A percentile compares a stretch with the other conserved stretches of the same genome.
These are phyloP conservation scores for Chouioia cunea DNA, from an alignment of 2,888 invertebrate genomes.

Conservation along the genomic window DNA sequence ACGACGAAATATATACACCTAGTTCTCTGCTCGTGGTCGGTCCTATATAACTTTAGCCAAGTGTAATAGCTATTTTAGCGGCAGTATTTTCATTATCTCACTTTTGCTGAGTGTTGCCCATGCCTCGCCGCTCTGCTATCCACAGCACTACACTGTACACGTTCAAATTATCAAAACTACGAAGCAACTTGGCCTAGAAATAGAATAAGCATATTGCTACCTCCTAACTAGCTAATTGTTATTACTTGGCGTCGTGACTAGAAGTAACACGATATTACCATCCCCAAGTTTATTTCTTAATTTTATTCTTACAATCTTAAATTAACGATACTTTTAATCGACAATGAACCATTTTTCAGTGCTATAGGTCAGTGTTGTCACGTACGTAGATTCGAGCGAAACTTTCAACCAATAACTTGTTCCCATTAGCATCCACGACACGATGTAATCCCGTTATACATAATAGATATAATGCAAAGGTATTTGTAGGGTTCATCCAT, in stretches of 20 bases:
- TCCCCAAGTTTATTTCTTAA: too few species aligned
- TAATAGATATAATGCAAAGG: constrained; percentile 47
- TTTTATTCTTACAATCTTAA: too few species aligned
- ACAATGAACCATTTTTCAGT: too few species aligned
- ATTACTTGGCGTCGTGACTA: not conserved
- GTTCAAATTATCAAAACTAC: too few species aligned
- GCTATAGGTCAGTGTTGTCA: too few species aligned
- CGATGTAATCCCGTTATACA: constrained; percentile 50
- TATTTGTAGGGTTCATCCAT: too few species aligned
- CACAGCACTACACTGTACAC: too few species aligned
- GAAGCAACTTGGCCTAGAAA: too few species aligned
- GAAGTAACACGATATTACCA: too few species aligned
- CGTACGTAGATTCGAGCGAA: constrained; percentile 20
- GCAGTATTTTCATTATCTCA: constrained; percentile 33
- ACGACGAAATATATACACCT: constrained; percentile 11
- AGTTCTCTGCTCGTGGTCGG: not conserved
- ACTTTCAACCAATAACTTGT: constrained; percentile 50
- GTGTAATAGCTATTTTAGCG: constrained; percentile 25
- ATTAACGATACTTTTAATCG: too few species aligned
- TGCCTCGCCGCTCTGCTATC: too few species aligned
- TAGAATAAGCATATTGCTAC: not conserved
- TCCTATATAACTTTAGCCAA: constrained; percentile 20
- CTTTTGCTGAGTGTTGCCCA: not conserved
- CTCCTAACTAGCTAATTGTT: not conserved
- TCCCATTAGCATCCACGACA: constrained; percentile 47